Percentiles rank a stretch among this genome's conserved stretches.
phyloP scores from a whole-genome alignment of 2,888 invertebrate species.

The Trichopoda pennipes region DNA sequence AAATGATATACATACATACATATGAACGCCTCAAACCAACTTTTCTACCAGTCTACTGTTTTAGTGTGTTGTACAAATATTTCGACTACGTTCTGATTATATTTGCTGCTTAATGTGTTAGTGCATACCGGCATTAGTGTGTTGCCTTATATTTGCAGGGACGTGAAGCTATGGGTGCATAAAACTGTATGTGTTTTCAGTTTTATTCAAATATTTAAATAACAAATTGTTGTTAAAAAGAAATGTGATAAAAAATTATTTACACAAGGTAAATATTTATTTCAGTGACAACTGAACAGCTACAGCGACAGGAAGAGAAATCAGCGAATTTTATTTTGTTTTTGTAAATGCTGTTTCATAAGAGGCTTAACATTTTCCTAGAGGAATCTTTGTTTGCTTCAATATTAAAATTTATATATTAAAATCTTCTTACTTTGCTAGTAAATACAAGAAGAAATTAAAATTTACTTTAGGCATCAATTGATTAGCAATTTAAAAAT shows the following conservation, averaged over 20 bases:
- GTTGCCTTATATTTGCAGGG: background rate
- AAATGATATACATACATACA: constrained; percentile 10
- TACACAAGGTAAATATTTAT: constrained; percentile 54
- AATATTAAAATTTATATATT: no score
- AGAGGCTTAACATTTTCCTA: no score
- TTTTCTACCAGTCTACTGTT: background rate
- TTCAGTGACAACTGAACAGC: constrained; percentile 16
- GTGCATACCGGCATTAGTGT: background rate
- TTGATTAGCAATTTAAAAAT: no score
- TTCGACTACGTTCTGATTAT: constrained; percentile 5
- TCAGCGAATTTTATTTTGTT: background rate
- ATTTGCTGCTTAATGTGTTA: constrained; percentile 14
- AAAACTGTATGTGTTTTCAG: constrained; percentile 26
- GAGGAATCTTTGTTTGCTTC: no score
- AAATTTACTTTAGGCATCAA: no score
- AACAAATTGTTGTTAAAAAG: constrained; percentile 63
- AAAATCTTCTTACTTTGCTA: no score
- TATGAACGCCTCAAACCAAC: no score
- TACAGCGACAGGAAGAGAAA: background rate
- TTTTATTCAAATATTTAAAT: constrained; percentile 49
- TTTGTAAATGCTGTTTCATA: no score
- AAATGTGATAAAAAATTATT: constrained; percentile 54
- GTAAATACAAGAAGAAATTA: no score
- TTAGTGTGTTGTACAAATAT: background rate
- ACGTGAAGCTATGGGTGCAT: background rate